phyloP scores from a whole-genome alignment of 1,140 invertebrate genomes.

The Hydropsyche tenuis region DNA sequence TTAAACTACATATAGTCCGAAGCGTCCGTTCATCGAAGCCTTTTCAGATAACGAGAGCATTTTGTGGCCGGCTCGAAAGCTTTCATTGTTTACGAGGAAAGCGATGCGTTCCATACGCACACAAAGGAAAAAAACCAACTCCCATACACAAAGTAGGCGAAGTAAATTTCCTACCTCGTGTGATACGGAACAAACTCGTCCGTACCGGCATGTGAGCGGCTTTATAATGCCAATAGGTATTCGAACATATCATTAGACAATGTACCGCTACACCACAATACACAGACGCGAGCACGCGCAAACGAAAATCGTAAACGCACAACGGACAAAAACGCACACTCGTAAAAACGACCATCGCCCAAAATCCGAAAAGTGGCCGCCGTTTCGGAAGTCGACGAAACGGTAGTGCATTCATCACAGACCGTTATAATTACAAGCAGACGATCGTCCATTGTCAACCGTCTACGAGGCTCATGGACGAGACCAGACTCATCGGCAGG shows the following conservation, averaged over 20 bases:
- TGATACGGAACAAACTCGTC: constrained; percentile 16
- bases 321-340: background rate
- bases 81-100: background rate
- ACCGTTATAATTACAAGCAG: constrained; percentile 13
- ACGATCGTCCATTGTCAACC: constrained; percentile 6
- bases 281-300: background rate
- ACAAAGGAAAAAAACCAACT: background rate
- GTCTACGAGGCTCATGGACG: too few relatives aligned
- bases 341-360: background rate
- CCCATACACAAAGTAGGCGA: background rate
- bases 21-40: too few relatives aligned
- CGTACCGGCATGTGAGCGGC: constrained; percentile 10
- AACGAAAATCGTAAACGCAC: background rate
- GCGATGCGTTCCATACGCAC: background rate
- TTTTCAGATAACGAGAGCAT: background rate
- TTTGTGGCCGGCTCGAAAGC: background rate
- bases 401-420: background rate
- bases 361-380: background rate
- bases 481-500: background rate
- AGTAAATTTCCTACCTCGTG: constrained; percentile 21
- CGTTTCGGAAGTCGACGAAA: background rate
- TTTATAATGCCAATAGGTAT: constrained; percentile 25
- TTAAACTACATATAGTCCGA: too few relatives aligned
- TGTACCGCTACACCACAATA: constrained; percentile 26
- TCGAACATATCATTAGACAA: constrained; percentile 29